Conservation (phyloP, 1,140 invertebrate species). For the Lordiphosa collinella region DNA sequence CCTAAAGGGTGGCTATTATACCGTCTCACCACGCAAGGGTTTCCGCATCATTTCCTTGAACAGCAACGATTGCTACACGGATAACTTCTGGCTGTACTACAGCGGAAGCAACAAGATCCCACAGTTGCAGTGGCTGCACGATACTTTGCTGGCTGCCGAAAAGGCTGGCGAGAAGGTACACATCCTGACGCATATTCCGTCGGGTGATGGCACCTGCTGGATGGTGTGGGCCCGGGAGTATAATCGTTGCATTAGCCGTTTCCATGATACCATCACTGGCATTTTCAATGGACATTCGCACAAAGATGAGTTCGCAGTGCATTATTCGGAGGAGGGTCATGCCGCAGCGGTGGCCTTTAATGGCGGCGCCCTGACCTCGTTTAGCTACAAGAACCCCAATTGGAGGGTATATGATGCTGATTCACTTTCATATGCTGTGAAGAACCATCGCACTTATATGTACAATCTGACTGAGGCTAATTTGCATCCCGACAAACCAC, state of each 20-base stretch:
- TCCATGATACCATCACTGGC: slow-evolving; percentile 85
- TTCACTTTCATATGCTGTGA: slow-evolving; percentile 80
- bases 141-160: slow-evolving; percentile 86
- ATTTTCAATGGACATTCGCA: slow-evolving; percentile 93
- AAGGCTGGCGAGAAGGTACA: slow-evolving; percentile 87
- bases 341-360: slow-evolving; percentile 88
- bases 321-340: slow-evolving; percentile 81
- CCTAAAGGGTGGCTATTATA: slow-evolving; percentile 86
- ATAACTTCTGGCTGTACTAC: slow-evolving; percentile 84
- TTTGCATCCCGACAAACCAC: slow-evolving; percentile 77
- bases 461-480: slow-evolving; percentile 90
- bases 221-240: slow-evolving; percentile 85
- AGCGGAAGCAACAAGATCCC: slow-evolving; percentile 77
- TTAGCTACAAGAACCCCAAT: slow-evolving; percentile 87
- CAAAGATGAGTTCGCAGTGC: slow-evolving; percentile 86
- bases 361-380: slow-evolving; percentile 87
- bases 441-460: slow-evolving; percentile 87
- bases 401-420: slow-evolving; percentile 89
- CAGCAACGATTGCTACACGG: slow-evolving; percentile 86
- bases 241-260: slow-evolving; percentile 83
- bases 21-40: slow-evolving; percentile 82
- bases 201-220: slow-evolving; percentile 85
- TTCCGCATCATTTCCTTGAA: slow-evolving; percentile 88
- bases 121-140: slow-evolving; percentile 89
- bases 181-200: slow-evolving; percentile 91